phyloP scores from a whole-genome alignment of 1,140 invertebrate species.

The Maniola jurtina region DNA sequence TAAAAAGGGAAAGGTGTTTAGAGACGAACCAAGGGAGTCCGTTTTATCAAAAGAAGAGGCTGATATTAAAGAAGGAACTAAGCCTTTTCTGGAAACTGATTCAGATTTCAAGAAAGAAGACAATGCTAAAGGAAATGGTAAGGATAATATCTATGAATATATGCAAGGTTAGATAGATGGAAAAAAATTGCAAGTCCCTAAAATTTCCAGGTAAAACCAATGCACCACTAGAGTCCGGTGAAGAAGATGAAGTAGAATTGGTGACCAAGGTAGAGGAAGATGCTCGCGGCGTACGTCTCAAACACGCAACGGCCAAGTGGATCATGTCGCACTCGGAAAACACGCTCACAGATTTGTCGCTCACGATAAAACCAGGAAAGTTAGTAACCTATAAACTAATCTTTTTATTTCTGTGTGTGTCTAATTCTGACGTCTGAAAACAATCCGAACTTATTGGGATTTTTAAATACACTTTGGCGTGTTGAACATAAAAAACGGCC shows the following conservation, averaged over 20 bases:
- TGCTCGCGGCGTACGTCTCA: constrained; percentile 70
- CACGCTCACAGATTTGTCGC: constrained; percentile 82
- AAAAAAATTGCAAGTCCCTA: too few relatives aligned
- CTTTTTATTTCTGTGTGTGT: too few relatives aligned
- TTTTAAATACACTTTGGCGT: too few relatives aligned
- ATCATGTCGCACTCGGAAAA: constrained; percentile 75
- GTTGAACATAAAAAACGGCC: too few relatives aligned
- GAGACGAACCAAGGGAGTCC: constrained; percentile 35
- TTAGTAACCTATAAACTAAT: constrained; percentile 40
- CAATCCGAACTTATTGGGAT: too few relatives aligned
- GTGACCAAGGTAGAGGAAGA: constrained; percentile 53
- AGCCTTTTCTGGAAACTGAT: constrained; percentile 32
- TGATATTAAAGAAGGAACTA: constrained; percentile 19
- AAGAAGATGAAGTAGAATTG: constrained; percentile 62
- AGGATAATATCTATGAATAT: constrained; percentile 9
- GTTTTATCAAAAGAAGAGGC: constrained; percentile 8
- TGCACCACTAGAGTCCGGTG: constrained; percentile 57
- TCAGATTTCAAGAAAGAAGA: constrained; percentile 28
- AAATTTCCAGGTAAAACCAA: constrained; percentile 24
- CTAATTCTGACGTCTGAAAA: too few relatives aligned
- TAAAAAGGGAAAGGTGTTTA: constrained; percentile 35
- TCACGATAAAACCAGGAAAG: constrained; percentile 82
- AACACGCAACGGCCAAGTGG: constrained; percentile 83
- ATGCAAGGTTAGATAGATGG: too few relatives aligned
- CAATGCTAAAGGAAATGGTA: constrained; percentile 50